Percentiles rank a stretch among this genome's conserved stretches.
Evolutionary conservation across 2,797 vertebrate genomes (phyloP).

Genomic region (Pipistrellus pygmaeus): DNA sequence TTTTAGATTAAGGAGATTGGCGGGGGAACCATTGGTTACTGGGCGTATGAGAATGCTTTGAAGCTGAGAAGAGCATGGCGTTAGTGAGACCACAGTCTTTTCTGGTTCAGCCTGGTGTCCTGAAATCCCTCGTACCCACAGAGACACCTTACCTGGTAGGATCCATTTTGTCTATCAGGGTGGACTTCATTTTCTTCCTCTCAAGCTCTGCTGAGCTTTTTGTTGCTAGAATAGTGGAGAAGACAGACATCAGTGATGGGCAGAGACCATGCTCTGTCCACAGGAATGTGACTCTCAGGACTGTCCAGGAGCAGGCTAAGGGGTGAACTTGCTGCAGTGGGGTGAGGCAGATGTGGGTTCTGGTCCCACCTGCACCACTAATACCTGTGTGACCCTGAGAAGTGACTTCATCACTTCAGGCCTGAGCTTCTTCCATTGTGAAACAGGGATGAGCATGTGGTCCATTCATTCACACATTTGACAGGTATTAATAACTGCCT

Average conservation of each 20-base stretch:
- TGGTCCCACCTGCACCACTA: not conserved
- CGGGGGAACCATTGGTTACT: not conserved
- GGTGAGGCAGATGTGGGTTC: not conserved
- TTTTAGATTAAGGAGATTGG: not conserved
- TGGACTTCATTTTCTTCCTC: constrained; percentile 83
- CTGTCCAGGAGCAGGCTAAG: not conserved
- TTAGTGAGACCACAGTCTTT: not conserved
- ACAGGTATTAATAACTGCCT: not conserved
- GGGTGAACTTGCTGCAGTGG: accelerated
- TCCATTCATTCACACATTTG: not conserved
- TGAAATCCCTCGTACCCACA: not conserved
- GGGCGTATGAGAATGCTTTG: not conserved
- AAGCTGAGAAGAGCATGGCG: not conserved
- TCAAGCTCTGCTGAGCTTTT: constrained; percentile 76
- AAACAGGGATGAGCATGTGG: not conserved
- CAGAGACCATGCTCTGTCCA: not conserved
- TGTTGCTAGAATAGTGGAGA: constrained; percentile 78
- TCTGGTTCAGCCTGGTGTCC: not conserved
- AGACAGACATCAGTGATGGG: constrained; percentile 73
- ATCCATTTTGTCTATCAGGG: constrained; percentile 39
- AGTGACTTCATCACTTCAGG: not conserved
- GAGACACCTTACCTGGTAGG: constrained; percentile 85
- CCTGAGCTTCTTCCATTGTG: not conserved
- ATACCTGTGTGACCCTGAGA: not conserved
- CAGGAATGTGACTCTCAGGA: not conserved